Evolutionary conservation across 2,797 vertebrate species (phyloP).

Genomic region (Lacerta viridis): DNA sequence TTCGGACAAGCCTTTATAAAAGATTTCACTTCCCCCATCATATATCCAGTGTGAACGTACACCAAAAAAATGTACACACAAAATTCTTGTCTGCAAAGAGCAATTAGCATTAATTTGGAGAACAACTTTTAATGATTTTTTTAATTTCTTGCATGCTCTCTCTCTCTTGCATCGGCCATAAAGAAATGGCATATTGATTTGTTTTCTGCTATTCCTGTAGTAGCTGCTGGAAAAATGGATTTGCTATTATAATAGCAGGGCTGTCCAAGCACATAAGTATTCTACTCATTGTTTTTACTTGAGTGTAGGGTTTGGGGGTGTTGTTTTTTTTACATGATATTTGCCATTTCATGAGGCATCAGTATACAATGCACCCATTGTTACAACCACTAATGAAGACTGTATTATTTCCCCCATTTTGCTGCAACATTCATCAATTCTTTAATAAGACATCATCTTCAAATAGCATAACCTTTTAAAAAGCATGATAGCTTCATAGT

Average conservation of each 20-base stretch:
- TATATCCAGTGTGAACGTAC: slow-evolving; percentile 32
- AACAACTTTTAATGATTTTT: slow-evolving; percentile 28
- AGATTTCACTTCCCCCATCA: neutral
- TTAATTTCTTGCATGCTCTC: neutral
- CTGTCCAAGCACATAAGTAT: slow-evolving; percentile 3
- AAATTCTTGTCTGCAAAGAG: neutral
- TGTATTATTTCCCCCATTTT: slow-evolving; percentile 5
- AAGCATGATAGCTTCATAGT: neutral
- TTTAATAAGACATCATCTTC: neutral
- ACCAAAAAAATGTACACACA: neutral
- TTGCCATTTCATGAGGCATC: slow-evolving; percentile 15
- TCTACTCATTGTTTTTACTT: neutral
- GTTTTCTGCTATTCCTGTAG: slow-evolving; percentile 42
- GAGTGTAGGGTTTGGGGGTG: neutral
- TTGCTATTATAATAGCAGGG: neutral
- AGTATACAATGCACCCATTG: neutral
- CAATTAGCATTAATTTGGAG: slow-evolving; percentile 56
- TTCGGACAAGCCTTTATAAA: slow-evolving; percentile 21
- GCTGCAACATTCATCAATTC: too few species aligned
- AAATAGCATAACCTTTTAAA: neutral
- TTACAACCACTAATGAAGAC: neutral
- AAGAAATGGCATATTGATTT: slow-evolving; percentile 53
- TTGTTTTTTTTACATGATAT: neutral
- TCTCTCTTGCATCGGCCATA: slow-evolving; percentile 41
- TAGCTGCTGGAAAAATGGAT: slow-evolving; percentile 40